Evolutionary conservation across 1,140 invertebrate species (phyloP).

Genomic region (Tenebrio molitor): DNA sequence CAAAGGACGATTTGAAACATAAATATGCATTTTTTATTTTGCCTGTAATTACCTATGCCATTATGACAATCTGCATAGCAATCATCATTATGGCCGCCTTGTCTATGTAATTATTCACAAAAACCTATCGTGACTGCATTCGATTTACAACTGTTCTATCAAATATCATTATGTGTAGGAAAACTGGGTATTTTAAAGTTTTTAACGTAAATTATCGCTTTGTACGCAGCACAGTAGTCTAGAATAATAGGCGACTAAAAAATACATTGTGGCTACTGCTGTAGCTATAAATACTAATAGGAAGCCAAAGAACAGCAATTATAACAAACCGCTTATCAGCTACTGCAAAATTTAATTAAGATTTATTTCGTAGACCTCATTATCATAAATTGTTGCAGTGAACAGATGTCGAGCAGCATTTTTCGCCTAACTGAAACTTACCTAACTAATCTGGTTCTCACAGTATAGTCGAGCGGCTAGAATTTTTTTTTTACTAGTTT

Average conservation of each 20-base stretch:
- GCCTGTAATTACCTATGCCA: constrained; percentile 47
- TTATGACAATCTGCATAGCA: constrained; percentile 56
- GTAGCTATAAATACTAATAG: constrained; percentile 13
- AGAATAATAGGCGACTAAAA: constrained; percentile 24
- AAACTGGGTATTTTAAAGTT: constrained; percentile 38
- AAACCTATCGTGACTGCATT: constrained; percentile 60
- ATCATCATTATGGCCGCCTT: constrained; percentile 57
- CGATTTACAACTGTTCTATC: constrained; percentile 50
- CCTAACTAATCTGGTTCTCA: constrained; percentile 18
- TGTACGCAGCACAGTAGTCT: constrained; percentile 23
- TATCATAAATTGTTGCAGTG: constrained; percentile 2
- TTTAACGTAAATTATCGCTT: constrained; percentile 38
- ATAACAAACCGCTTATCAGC: constrained; percentile 22
- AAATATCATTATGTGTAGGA: constrained; percentile 34
- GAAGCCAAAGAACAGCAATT: constrained; percentile 20
- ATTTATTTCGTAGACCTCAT: constrained; percentile 15
- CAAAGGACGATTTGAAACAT: constrained; percentile 44
- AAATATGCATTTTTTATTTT: constrained; percentile 22
- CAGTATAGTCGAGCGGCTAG: no score
- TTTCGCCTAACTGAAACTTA: constrained; percentile 17
- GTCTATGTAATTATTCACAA: constrained; percentile 57
- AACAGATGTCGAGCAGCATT: constrained; percentile 18
- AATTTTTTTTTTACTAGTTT: constrained; percentile 6
- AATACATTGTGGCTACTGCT: constrained; percentile 13
- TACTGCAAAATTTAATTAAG: constrained; percentile 39